A percentile compares a stretch with the other conserved stretches of the same genome.
Conservation (phyloP, 2,888 invertebrate species). For the Pedicia rivosa region DNA sequence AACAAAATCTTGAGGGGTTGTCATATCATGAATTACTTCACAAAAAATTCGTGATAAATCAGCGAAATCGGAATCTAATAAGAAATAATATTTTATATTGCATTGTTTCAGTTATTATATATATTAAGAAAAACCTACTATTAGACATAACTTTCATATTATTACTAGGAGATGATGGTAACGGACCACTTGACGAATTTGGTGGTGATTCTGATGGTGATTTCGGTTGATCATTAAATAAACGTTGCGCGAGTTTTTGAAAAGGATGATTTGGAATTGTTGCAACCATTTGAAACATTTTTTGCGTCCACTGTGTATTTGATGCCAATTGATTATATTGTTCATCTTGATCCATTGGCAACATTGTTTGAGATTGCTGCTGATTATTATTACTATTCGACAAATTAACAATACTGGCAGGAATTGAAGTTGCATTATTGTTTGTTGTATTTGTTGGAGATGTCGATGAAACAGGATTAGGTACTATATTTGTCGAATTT, state of each 20-base stretch:
- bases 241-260: constrained; percentile 22
- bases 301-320: constrained; percentile 19
- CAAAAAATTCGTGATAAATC: constrained; percentile 26
- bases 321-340: constrained; percentile 18
- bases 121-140: not conserved
- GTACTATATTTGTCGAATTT: not conserved
- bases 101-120: not conserved
- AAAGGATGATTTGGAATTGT: constrained; percentile 19
- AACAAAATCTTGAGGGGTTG: constrained; percentile 22
- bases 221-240: constrained; percentile 30
- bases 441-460: constrained; percentile 14
- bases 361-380: constrained; percentile 9
- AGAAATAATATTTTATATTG: not conserved
- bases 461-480: constrained; percentile 11
- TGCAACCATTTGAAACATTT: constrained; percentile 27
- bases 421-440: too few relatives aligned
- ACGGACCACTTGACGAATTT: constrained; percentile 6
- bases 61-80: constrained; percentile 12
- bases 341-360: constrained; percentile 14
- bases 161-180: constrained; percentile 20
- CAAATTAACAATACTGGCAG: too few relatives aligned
- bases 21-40: constrained; percentile 19
- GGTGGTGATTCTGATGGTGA: constrained; percentile 29
- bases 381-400: constrained; percentile 14
- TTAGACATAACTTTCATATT: not conserved